Percentiles rank a stretch among this genome's conserved stretches.
Evolutionary conservation across 2,888 invertebrate genomes (phyloP).

Genomic region (Mimumesa dahlbomi): DNA sequence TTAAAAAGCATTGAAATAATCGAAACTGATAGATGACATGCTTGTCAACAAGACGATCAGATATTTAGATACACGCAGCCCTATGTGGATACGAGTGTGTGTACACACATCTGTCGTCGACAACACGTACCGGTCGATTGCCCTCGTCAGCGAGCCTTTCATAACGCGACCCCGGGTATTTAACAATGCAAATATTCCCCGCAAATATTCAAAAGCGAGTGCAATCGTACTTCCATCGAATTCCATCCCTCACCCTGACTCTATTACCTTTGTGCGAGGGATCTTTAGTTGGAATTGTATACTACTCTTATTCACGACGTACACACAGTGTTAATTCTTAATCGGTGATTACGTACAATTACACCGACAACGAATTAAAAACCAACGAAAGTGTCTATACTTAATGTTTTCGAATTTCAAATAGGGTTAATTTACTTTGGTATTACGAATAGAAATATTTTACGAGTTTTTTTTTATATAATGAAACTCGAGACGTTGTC

Average conservation of each 20-base stretch:
- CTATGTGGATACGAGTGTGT: not conserved
- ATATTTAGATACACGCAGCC: not conserved
- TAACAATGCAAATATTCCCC: constrained; percentile 26
- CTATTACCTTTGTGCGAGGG: not conserved
- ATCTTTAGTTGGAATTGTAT: constrained; percentile 17
- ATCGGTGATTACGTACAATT: constrained; percentile 26
- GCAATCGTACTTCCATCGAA: constrained; percentile 10
- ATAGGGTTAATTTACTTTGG: too few relatives aligned
- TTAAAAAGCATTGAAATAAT: too few relatives aligned
- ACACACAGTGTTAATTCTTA: constrained; percentile 13
- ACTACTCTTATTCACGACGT: too few relatives aligned
- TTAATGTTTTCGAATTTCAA: too few relatives aligned
- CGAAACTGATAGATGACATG: too few relatives aligned
- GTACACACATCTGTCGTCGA: not conserved
- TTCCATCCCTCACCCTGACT: not conserved
- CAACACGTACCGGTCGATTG: constrained; percentile 8
- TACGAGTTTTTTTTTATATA: too few relatives aligned
- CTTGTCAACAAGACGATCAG: too few relatives aligned
- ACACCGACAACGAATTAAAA: too few relatives aligned
- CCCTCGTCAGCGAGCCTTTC: constrained; percentile 27
- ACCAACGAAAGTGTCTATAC: too few relatives aligned
- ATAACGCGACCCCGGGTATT: constrained; percentile 5
- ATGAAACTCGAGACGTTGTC: too few relatives aligned
- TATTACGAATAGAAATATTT: too few relatives aligned
- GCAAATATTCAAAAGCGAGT: constrained; percentile 12